Conservation (phyloP, 2,888 invertebrate genomes). For the Apamea sordens region DNA sequence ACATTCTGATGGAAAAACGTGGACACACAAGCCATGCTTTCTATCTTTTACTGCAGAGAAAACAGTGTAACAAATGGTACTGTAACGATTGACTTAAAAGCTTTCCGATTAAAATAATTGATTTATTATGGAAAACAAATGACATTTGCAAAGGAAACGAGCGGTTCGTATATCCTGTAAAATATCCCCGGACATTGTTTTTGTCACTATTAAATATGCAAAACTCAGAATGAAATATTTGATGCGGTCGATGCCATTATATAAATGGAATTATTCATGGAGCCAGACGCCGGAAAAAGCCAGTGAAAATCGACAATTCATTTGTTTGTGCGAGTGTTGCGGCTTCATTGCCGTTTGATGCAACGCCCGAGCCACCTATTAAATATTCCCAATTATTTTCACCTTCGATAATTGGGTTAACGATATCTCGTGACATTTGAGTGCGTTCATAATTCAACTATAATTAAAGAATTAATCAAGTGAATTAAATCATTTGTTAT, state of each 20-base stretch:
- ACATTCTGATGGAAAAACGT: constrained; percentile 70
- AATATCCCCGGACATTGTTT: constrained; percentile 82
- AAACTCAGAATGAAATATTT: constrained; percentile 87
- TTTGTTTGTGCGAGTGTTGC: constrained; percentile 85
- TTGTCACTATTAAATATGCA: constrained; percentile 87
- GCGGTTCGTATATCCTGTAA: constrained; percentile 70
- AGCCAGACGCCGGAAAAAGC: constrained; percentile 85
- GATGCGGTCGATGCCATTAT: constrained; percentile 87
- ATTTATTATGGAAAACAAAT: constrained; percentile 71
- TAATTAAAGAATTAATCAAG: constrained; percentile 49
- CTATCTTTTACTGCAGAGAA: constrained; percentile 31
- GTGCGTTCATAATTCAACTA: constrained; percentile 49
- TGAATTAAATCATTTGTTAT: constrained; percentile 33
- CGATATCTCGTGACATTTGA: constrained; percentile 71
- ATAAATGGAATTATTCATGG: constrained; percentile 88
- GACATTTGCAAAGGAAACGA: constrained; percentile 69
- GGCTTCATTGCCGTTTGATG: constrained; percentile 82
- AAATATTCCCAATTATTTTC: constrained; percentile 74
- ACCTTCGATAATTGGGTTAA: constrained; percentile 74
- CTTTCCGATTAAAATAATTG: constrained; percentile 68
- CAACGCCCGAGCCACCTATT: constrained; percentile 66
- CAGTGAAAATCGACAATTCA: constrained; percentile 86
- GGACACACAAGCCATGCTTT: constrained; percentile 36
- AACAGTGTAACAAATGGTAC: constrained; percentile 38
- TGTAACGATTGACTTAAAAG: constrained; percentile 59